A percentile compares a stretch with the other conserved stretches of the same genome.
Evolutionary conservation across 2,797 vertebrate genomes (phyloP).

Genomic region (Squalus acanthias): DNA sequence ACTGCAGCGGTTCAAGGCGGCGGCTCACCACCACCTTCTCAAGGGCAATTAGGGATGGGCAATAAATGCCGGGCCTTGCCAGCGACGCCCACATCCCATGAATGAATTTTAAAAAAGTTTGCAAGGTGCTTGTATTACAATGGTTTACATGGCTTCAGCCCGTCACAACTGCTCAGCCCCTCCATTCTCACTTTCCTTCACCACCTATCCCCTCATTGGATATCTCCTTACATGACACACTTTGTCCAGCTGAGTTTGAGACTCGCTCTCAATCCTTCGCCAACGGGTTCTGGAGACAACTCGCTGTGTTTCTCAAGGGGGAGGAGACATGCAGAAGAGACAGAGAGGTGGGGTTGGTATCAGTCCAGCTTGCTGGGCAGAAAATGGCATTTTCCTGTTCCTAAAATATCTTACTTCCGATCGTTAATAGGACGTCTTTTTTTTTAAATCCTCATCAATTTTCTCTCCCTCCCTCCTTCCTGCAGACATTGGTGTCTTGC

Average conservation of each 20-base stretch:
- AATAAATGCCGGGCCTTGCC: not conserved
- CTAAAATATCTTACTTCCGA: not conserved
- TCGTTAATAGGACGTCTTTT: not conserved
- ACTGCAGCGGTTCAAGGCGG: too few species aligned
- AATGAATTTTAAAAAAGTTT: not conserved
- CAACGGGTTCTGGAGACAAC: not conserved
- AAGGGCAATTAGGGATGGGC: not conserved
- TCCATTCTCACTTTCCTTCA: not conserved
- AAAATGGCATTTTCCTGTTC: not conserved
- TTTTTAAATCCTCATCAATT: not conserved
- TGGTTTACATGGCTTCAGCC: not conserved
- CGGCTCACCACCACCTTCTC: too few species aligned
- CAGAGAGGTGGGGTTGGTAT: not conserved
- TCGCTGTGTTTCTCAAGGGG: not conserved
- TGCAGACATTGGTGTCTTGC: not conserved
- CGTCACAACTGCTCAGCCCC: not conserved
- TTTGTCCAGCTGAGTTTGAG: not conserved
- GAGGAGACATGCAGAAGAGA: not conserved
- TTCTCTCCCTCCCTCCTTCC: not conserved
- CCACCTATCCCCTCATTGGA: not conserved
- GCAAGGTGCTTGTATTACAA: not conserved
- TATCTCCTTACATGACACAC: too few species aligned
- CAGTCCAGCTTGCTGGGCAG: not conserved
- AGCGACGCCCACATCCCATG: not conserved
- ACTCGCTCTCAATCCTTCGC: not conserved